Evolutionary conservation across 2,113 vertebrate genomes (phyloP), one percentile per base, ranked within the genome.

Genomic region (Agapornis roseicollis): DNA sequence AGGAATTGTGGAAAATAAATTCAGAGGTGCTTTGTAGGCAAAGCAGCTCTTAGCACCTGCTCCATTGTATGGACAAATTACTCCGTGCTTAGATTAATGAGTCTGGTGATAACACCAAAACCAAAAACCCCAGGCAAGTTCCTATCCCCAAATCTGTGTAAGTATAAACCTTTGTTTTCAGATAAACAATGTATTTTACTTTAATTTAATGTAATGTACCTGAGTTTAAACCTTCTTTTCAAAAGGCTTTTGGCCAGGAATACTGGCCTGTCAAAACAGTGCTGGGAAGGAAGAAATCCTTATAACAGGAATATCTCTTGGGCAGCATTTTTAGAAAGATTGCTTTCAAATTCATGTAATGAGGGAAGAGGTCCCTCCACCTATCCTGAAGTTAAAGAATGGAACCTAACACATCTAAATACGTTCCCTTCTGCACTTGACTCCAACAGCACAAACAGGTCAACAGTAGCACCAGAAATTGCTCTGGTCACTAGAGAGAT

Each of bases 131-230:
- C 33, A 64, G 53, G 29, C 7, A 52, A 37, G 7, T 4, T 5
- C 9, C 8, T 4, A 2, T 8, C 29, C 44, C 49, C 1, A 0
- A 74, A 72, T 47, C 27, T 33, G 49, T 14, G 44, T 37, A 33
- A 1, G 1, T 35, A 41, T 7, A 90, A 39, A 39, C 41, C 52
- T 55, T 44, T 66, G 23, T 22, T 66, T 82, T 55, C 41, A 50
- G 15, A 56, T 16, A 60, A 85, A 72, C 14, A 41, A 33, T 12
- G 0, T n/a, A 13, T 44, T 79, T 73, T 71, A 89, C 13, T 47
- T 53, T 20, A 23, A 24, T 17, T 61, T 42, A 25, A 20, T 16
- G 13, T 31, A 23, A 27, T 1, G 2, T 22, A 72, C 58, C 49
- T 6, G 31, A 83, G 5, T 80, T 90, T 71, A 90, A 37, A 70